Conservation (phyloP, 2,113 vertebrate genomes). For the Sciurus niger region DNA sequence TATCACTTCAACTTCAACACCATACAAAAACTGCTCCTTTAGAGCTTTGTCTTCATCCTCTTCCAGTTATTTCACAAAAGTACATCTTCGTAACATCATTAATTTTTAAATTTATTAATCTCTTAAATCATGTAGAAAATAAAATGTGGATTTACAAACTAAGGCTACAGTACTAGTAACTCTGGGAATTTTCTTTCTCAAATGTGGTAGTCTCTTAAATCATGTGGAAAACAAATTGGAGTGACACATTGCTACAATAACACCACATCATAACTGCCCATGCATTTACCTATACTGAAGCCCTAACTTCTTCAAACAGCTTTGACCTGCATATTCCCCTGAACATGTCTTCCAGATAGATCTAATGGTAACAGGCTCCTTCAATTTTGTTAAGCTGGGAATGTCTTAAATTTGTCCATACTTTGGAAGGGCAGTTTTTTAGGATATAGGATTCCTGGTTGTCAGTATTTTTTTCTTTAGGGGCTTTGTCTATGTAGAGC, state of each 20-base stretch:
- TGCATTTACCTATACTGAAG: background rate
- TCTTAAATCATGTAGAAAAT: no score
- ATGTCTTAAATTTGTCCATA: no score
- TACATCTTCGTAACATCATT: background rate
- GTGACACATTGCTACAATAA: background rate
- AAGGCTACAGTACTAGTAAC: no score
- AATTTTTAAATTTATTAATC: background rate
- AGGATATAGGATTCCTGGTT: background rate
- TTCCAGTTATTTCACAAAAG: background rate
- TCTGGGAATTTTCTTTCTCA: no score
- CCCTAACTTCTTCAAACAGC: background rate
- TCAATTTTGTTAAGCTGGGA: no score
- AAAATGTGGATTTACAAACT: background rate
- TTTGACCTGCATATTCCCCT: no score
- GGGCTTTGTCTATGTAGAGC: background rate
- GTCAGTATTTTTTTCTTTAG: background rate
- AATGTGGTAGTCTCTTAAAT: no score
- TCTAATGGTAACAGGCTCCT: no score
- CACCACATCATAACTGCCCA: background rate
- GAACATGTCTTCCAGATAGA: no score
- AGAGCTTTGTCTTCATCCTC: background rate
- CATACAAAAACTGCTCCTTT: background rate
- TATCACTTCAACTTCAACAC: background rate
- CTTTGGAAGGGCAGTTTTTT: no score
- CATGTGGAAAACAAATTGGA: no score